Evolutionary conservation across 2,888 invertebrate genomes (phyloP).

Genomic region (Saturnia japonica): DNA sequence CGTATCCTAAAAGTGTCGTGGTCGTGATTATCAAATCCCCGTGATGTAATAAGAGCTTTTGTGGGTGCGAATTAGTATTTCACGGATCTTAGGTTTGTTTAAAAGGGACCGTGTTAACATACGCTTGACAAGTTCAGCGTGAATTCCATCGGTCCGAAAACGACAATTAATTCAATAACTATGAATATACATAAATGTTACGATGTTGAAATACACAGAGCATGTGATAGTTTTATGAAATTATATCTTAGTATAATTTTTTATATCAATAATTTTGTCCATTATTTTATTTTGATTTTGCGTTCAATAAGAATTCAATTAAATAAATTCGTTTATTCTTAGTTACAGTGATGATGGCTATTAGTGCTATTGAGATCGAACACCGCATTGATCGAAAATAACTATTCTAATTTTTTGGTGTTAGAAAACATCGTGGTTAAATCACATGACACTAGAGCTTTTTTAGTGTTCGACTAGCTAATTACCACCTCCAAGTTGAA

Average conservation of each 20-base stretch:
- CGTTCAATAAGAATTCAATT: not conserved
- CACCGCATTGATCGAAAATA: too few species aligned
- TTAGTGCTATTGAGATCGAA: not conserved
- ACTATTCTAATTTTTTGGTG: too few species aligned
- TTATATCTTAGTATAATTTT: too few species aligned
- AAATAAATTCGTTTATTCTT: not conserved
- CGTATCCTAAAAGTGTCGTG: slow-evolving; percentile 51
- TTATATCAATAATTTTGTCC: too few species aligned
- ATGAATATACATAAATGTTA: slow-evolving; percentile 2
- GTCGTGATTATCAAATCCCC: slow-evolving; percentile 58
- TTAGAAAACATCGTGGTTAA: too few species aligned
- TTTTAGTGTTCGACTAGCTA: too few species aligned
- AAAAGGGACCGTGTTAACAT: slow-evolving; percentile 50
- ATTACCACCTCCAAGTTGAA: too few species aligned
- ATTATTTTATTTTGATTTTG: too few species aligned
- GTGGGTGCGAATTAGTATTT: slow-evolving; percentile 57
- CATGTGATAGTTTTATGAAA: too few species aligned
- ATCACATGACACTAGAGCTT: too few species aligned
- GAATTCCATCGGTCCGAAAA: slow-evolving; percentile 46
- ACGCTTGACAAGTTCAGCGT: slow-evolving; percentile 43
- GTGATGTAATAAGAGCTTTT: slow-evolving; percentile 44
- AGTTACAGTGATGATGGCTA: not conserved
- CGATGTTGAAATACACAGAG: not conserved
- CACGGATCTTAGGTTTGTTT: slow-evolving; percentile 50
- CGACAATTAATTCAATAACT: slow-evolving; percentile 21